Base-by-base conservation (phyloP, 2,888 invertebrate species). In the Ophraella communa region DNA sequence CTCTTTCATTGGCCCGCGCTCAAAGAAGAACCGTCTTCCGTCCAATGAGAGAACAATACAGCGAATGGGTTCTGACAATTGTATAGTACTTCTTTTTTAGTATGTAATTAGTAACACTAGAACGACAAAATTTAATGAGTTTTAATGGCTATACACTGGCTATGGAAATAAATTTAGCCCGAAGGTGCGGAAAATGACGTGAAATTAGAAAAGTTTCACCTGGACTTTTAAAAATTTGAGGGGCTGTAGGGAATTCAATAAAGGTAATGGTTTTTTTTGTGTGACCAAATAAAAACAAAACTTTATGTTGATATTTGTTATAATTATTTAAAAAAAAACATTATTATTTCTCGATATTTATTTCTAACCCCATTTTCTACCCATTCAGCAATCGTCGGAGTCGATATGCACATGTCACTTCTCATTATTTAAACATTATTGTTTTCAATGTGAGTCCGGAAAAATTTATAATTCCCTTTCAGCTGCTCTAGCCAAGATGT, bases 81-180 rank as follows among this genome's bases (percentile, higher is more conserved):
- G 14, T 17, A 8, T 24, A 27, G 45, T 45, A 45, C 45, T 39
- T 24, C 14, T 24, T 51, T n/a, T n/a, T 51, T 27, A 17, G 23
- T 51, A 27, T 42, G 24, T 59, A 59, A 59, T 59, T 59, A 59
- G 59, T 59, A 52, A 59, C 59, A 59, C 52, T 59, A 59, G 24
- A 59, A 27, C 21, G 49, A 30, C 42, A 11, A n/a, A 30, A 56
- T 27, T 30, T 56, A 56, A 56, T 45, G 56, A 45, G 45, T 24
- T 45, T 18, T 56, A 56, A 56, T 56, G 33, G 33, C 44, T 27
- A 24, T 51, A 51, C n/a, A n/a, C 21, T 24, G 23, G 14, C 17
- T 51, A 42, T 20, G 17, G 17, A 56, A 56, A 27, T 44, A 42
- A 56, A 45, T 56, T 45, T 27, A 11, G 18, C 20, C 20, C 30